Percentiles rank a stretch among this genome's conserved stretches.
Evolutionary conservation across 2,113 vertebrate species (phyloP).

Genomic region (Scomber colias): DNA sequence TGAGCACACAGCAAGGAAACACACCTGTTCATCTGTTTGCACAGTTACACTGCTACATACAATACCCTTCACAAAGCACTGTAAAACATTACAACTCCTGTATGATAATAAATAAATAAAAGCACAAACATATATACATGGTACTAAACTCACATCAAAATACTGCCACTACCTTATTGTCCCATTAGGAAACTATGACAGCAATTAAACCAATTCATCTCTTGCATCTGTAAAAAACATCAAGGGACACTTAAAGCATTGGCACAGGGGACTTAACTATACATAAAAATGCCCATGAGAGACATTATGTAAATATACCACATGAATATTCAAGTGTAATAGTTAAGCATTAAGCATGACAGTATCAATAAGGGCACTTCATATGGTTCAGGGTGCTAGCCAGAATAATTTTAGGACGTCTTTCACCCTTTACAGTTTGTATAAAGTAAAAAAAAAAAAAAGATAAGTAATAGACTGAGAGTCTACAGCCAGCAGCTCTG

Average conservation of each 20-base stretch:
- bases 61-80: constrained; percentile 49
- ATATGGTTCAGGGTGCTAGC: constrained; percentile 4
- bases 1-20: constrained; percentile 27
- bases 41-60: constrained; percentile 42
- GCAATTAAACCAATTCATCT: background rate
- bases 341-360: constrained; percentile 24
- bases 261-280: constrained; percentile 45
- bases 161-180: constrained; percentile 44
- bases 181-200: constrained; percentile 20
- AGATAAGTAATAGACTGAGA: background rate
- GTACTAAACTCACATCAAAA: constrained; percentile 43
- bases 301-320: constrained; percentile 30
- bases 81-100: constrained; percentile 15
- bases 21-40: constrained; percentile 23
- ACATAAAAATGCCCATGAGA: constrained; percentile 20
- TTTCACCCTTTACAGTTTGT: background rate
- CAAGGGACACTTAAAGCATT: constrained; percentile 43
- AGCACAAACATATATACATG: constrained; percentile 54
- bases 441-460: constrained; percentile 4
- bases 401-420: background rate
- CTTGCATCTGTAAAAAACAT: constrained; percentile 5
- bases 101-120: constrained; percentile 73
- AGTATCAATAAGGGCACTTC: constrained; percentile 26
- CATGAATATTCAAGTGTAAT: constrained; percentile 63
- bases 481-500: background rate